Base-by-base conservation (phyloP, 64 coral and sea anemone species). In the Montipora cactus region DNA sequence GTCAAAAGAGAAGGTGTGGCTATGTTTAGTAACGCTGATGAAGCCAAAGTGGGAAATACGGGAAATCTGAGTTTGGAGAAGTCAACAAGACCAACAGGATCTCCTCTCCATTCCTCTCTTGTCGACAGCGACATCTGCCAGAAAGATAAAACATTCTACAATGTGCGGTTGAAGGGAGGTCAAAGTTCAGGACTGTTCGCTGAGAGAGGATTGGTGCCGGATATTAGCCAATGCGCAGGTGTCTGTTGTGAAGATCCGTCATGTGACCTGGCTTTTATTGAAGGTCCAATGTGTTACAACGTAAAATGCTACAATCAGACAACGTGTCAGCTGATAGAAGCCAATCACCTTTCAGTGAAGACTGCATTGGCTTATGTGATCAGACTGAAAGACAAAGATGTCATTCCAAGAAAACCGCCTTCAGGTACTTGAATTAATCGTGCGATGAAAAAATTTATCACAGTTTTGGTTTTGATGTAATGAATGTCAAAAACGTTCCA, bases 181-280 rank as follows among this genome's bases (percentile, higher is more conserved):
- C 72, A 94, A 49, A 90, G 90, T 3, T 89, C 98, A 19, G 98
- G 98, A 2, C 19, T 59, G 48, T 99, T 99, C 50, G 89, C 85
- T 21, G 75, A 94, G 13, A 93, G 87, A 46, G 95, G 98, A 1
- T 25, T 89, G 47, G 93, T 93, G 44, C 18, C 67, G 12, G 92
- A 84, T 18, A 93, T 96, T 86, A 91, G 75, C 7, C 51, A 93
- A 46, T 99, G 98, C 50, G 49, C 86, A 6, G 55, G 51, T 6
- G 91, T 96, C 23, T 99, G 98, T 80, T 99, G 98, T 71, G 84
- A 79, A 44, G 88, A 96, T 52, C 83, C 12, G 20, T 96, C 89
- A 94, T 99, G 98, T 90, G 95, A 99, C 48, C 69, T 99, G 47
- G 92, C 98, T 12, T 99, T 96, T 47, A 93, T 86, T 59, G 85